Evolutionary conservation across 2,113 vertebrate genomes (phyloP), one percentile per base, ranked within the genome.

Genomic region (Eudorcas thomsonii): DNA sequence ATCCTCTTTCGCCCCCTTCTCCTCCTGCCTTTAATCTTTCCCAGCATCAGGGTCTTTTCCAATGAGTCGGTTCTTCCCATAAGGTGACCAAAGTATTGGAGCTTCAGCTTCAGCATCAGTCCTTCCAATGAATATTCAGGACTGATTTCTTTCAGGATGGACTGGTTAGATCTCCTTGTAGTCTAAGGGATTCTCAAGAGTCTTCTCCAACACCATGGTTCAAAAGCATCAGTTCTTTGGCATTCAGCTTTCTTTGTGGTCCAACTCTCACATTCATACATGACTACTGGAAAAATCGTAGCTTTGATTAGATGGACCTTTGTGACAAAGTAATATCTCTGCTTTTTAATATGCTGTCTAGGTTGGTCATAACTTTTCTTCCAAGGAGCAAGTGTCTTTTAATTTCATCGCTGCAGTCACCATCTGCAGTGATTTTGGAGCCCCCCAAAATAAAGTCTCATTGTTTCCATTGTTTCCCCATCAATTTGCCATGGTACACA

Each of bases 361-460:
- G 19, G 64, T 36, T 23, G 64, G 64, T 71, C 19, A 71, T 23
- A 36, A 71, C 19, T 71, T 23, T 39, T 71, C 67, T 71, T 71
- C 67, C 67, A 71, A 39, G n/a, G 67, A 39, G 10, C n/a, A 71
- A 71, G 19, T 71, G n/a, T 39, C n/a, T 71, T 71, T 71, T 71
- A 71, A 71, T 71, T 71, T 71, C n/a, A 36, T 71, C 0, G 5
- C 19, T 21, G n/a, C 67, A 71, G 67, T 71, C n/a, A 36, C 67
- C 9, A 71, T 23, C 10, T 71, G 67, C 67, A 36, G 67, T 71
- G 67, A 71, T 71, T 36, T 6, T 71, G 67, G 17, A 71, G n/a
- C 17, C 19, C n/a, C 0, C 0, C 1, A 36, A 71, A 21, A 36
- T 36, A 71, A n/a, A n/a, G n/a, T 36, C 19, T 71, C 67, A 36